phyloP scores from a whole-genome alignment of 2,888 invertebrate genomes.

The Stictocephala bisonia region DNA sequence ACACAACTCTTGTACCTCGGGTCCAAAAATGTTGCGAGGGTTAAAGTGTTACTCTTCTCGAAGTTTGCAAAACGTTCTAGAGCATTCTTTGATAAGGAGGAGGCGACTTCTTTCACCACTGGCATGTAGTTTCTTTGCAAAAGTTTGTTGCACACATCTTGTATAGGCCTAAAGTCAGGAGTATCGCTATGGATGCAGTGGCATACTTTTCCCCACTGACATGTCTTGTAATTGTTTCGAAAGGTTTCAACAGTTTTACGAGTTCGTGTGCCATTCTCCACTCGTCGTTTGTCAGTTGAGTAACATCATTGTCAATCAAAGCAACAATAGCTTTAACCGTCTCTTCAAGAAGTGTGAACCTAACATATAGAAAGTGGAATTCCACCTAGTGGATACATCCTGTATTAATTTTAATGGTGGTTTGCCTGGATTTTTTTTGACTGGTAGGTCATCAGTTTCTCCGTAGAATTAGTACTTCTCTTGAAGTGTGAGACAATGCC shows the following conservation, averaged over 20 bases:
- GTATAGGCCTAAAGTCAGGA: constrained; percentile 22
- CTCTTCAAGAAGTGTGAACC: constrained; percentile 47
- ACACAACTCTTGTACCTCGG: no score
- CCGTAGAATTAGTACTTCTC: constrained; percentile 39
- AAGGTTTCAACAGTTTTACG: constrained; percentile 14
- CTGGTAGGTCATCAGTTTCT: constrained; percentile 42
- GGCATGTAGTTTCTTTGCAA: constrained; percentile 31
- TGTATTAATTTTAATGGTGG: constrained; percentile 48
- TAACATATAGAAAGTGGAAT: constrained; percentile 43
- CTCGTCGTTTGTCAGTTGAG: constrained; percentile 31
- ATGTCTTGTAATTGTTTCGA: constrained; percentile 35
- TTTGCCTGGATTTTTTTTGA: constrained; percentile 31
- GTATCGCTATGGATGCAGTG: constrained; percentile 27
- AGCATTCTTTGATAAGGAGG: background rate
- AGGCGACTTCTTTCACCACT: constrained; percentile 30
- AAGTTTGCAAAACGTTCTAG: constrained; percentile 33
- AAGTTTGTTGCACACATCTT: constrained; percentile 27
- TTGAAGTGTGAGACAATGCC: constrained; percentile 40
- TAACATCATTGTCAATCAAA: constrained; percentile 44
- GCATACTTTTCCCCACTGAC: constrained; percentile 43
- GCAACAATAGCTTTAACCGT: constrained; percentile 44
- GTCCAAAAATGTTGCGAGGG: constrained; percentile 46
- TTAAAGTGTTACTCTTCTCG: constrained; percentile 41
- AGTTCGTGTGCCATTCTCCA: constrained; percentile 38
- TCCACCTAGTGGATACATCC: constrained; percentile 43